phyloP scores from a whole-genome alignment of 2,797 vertebrate genomes.

The Sitta carolinensis region DNA sequence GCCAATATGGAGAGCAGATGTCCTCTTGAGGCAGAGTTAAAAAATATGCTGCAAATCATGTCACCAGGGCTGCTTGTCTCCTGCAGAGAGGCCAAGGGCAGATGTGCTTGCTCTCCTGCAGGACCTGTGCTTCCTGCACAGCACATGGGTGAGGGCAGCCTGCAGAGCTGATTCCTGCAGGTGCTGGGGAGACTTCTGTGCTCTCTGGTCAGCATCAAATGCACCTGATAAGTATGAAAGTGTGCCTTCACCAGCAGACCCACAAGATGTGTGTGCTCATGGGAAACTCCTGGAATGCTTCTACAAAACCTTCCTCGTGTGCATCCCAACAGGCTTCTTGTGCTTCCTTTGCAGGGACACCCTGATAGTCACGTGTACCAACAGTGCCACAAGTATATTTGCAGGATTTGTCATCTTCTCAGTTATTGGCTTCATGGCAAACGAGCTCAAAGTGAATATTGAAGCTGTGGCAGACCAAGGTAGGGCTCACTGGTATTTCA shows the following conservation, averaged over 20 bases:
- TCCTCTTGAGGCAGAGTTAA: neutral
- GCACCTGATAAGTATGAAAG: neutral
- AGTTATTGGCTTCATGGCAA: conserved; percentile 98
- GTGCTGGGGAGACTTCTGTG: neutral
- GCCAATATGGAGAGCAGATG: accelerated
- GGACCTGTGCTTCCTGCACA: neutral
- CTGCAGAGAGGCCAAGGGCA: neutral
- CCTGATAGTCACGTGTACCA: conserved; percentile 93
- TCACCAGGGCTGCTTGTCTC: neutral
- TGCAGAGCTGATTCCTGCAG: neutral
- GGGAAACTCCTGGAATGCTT: neutral
- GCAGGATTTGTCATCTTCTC: conserved; percentile 99
- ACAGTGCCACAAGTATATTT: conserved; percentile 98
- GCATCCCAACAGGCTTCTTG: neutral
- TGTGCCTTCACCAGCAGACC: neutral
- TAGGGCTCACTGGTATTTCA: conserved; percentile 15
- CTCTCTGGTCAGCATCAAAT: neutral
- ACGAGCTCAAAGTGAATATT: conserved; percentile 95
- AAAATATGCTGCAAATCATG: accelerated
- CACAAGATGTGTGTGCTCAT: neutral
- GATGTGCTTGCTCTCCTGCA: neutral
- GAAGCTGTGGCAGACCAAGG: conserved; percentile 99
- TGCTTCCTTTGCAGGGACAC: conserved; percentile 84
- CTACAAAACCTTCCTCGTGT: accelerated
- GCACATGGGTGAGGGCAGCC: neutral